Evolutionary conservation across 2,888 invertebrate species (phyloP).

Genomic region (Eupeodes luniger): DNA sequence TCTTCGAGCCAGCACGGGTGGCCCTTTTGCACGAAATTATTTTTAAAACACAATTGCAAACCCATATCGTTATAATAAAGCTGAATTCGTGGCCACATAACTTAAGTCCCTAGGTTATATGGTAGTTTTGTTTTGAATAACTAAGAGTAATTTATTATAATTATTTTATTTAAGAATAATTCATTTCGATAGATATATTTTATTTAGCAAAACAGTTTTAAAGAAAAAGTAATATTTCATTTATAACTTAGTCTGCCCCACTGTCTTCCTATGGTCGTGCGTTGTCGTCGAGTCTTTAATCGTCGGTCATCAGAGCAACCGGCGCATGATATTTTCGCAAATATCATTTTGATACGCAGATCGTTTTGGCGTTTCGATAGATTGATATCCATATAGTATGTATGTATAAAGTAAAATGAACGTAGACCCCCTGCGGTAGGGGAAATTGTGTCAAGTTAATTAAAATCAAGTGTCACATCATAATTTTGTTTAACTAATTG

Average conservation of each 20-base stretch:
- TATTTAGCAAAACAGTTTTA: no score
- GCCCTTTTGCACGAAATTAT: no score
- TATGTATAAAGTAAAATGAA: neutral
- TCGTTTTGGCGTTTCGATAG: conserved; percentile 64
- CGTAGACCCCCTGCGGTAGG: neutral
- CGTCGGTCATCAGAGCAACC: neutral
- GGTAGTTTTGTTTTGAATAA: no score
- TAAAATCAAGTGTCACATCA: conserved; percentile 69
- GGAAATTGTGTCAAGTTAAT: conserved; percentile 73
- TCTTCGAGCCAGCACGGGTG: no score
- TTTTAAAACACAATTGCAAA: no score
- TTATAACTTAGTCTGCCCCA: neutral
- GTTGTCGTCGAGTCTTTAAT: neutral
- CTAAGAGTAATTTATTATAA: no score
- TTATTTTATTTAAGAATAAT: no score
- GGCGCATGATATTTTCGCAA: conserved; percentile 46
- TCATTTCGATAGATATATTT: no score
- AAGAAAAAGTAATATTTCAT: neutral
- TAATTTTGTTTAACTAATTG: conserved; percentile 69
- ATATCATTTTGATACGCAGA: conserved; percentile 66
- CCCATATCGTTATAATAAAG: no score
- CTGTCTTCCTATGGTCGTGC: neutral
- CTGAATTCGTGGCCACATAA: no score
- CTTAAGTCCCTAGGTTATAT: no score
- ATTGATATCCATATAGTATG: conserved; percentile 32